These are phyloP conservation scores for Marcusenius ussheri DNA, from an alignment of 2,113 vertebrate species.

Conservation along the genomic window DNA sequence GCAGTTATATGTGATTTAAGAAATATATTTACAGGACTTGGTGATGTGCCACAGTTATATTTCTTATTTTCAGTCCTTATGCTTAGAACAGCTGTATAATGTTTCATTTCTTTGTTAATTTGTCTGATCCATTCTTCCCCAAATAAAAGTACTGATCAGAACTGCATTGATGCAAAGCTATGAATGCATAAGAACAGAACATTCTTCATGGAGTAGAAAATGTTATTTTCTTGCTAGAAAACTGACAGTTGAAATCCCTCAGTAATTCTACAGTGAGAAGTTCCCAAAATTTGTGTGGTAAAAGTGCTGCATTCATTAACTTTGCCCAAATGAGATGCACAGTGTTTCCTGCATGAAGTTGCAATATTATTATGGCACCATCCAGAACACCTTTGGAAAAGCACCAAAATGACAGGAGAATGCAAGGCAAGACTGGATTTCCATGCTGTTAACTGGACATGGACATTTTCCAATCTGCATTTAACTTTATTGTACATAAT, in stretches of 20 bases:
- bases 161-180: neutral
- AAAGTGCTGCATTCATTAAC: neutral
- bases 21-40: neutral
- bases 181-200: neutral
- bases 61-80: neutral
- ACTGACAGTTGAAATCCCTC: neutral
- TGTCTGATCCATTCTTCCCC: neutral
- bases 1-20: neutral
- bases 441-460: constrained; percentile 2
- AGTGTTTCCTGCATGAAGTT: neutral
- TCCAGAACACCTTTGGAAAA: neutral
- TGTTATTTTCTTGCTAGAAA: neutral
- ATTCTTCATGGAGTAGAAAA: neutral
- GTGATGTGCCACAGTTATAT: neutral
- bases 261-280: neutral
- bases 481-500: constrained; percentile 50
- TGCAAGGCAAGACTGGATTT: neutral
- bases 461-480: constrained; percentile 13
- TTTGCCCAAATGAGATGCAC: neutral
- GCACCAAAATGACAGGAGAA: neutral
- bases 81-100: neutral
- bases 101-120: neutral
- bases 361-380: neutral
- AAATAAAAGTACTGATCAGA: constrained; percentile 24
- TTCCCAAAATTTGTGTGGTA: neutral